Conservation (phyloP, 2,888 invertebrate genomes). For the Rhorus exstirpatorius region DNA sequence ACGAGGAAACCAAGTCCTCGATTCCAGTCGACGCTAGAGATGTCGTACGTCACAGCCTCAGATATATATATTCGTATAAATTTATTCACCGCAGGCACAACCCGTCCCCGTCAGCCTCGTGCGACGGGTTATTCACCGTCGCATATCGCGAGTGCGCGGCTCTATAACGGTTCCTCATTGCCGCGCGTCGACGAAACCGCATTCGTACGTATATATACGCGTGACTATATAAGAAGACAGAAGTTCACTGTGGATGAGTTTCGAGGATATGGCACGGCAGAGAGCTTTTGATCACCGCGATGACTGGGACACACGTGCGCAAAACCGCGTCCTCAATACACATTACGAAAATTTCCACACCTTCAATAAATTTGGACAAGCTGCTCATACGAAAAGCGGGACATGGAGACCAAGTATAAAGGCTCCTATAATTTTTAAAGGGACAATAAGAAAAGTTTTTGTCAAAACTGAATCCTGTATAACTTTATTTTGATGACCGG, state of each 20-base stretch:
- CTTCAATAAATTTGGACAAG: not conserved
- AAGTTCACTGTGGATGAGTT: conserved; percentile 38
- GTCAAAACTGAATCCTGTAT: too few species aligned
- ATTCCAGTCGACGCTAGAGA: conserved; percentile 69
- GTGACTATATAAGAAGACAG: conserved; percentile 25
- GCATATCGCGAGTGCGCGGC: conserved; percentile 70
- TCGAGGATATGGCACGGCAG: conserved; percentile 48
- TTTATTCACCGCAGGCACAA: conserved; percentile 54
- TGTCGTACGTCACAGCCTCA: conserved; percentile 66
- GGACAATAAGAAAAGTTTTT: too few species aligned
- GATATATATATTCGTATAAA: conserved; percentile 47
- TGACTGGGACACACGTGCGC: conserved; percentile 50
- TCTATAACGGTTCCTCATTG: conserved; percentile 79
- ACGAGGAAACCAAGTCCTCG: conserved; percentile 66
- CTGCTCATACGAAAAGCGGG: not conserved
- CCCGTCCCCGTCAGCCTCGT: conserved; percentile 73
- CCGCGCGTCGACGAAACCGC: conserved; percentile 51
- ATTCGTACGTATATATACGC: conserved; percentile 27
- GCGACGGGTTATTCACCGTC: conserved; percentile 80
- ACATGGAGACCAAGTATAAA: too few species aligned
- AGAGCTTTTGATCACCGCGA: conserved; percentile 45
- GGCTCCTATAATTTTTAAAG: too few species aligned
- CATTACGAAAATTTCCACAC: conserved; percentile 1
- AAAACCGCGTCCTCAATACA: conserved; percentile 13
- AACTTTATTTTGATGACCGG: too few species aligned